Evolutionary conservation across 2,888 invertebrate species (phyloP), one percentile per base, ranked within the genome.

Genomic region (Herminia tarsipennalis): DNA sequence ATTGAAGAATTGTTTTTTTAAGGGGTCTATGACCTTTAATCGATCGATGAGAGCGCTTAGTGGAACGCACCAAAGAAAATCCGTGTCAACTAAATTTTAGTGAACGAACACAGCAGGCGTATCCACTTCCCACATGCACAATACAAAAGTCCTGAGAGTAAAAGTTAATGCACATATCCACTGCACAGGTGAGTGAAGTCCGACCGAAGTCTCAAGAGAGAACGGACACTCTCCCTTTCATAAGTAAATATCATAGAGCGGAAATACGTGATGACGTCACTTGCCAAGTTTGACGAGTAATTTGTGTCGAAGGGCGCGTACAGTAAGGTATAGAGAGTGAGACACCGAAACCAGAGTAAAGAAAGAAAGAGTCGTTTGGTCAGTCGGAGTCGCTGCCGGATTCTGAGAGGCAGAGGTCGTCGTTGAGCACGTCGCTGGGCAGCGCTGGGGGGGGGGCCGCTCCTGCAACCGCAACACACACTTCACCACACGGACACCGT

Each of bases 321-420:
- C 53, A 62, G 50, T 44, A 54, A 66, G 36, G 43, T 50, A 47
- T 56, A 59, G 52, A 55, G 55, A 44, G 57, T 51, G 51, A 58
- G 51, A 63, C 51, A 68, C 63, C 68, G 64, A 65, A 62, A 62
- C 63, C 64, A 60, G 58, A 57, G 48, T 55, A 69, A 62, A 67
- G 66, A 59, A 57, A 66, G 60, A 50, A 39, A 58, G 37, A 56
- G 41, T 58, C 69, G 70, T 68, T 66, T 70, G 81, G 87, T 93
- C 92, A 94, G 90, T 95, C 94, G 47, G 93, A 94, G 83, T 96
- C 96, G 71, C 96, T 96, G 76, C 96, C 96, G 24, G 96, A 95
- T 90, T 96, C 96, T 36, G 97, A 97, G 73, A 97, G 93, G 91
- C 96, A 95, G 73, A 97, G 93, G 86, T 97, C 97, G 76, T 96